These are phyloP conservation scores for Macrobrachium nipponense DNA, from an alignment of 1,140 invertebrate species.

Conservation along the genomic window DNA sequence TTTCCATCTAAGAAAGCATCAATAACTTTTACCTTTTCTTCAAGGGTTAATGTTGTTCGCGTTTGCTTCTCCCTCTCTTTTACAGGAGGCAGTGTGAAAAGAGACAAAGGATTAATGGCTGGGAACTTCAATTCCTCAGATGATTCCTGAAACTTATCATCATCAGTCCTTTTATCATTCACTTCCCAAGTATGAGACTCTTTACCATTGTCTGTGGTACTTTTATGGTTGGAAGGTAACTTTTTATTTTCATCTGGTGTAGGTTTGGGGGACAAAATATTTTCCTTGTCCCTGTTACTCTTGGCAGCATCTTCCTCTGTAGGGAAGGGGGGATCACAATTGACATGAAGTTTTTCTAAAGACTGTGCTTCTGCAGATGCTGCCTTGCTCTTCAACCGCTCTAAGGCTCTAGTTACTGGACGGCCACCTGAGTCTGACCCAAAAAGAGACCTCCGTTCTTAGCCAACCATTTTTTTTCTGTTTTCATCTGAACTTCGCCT, in stretches of 20 bases:
- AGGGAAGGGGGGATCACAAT: slow-evolving; percentile 40
- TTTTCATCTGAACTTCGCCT: slow-evolving; percentile 18
- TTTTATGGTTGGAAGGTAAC: background rate
- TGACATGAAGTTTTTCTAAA: slow-evolving; percentile 27
- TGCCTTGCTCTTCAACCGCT: slow-evolving; percentile 31
- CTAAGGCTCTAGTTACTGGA: slow-evolving; percentile 23
- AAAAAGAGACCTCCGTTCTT: slow-evolving; percentile 30
- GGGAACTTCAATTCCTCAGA: slow-evolving; percentile 24
- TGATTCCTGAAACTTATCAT: slow-evolving; percentile 15
- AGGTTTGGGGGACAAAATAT: slow-evolving; percentile 19
- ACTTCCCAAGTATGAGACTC: slow-evolving; percentile 17
- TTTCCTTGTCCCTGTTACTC: slow-evolving; percentile 23
- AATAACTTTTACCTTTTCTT: slow-evolving; percentile 63
- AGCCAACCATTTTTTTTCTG: slow-evolving; percentile 19
- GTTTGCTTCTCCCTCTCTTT: slow-evolving; percentile 59
- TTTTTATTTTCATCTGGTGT: slow-evolving; percentile 17
- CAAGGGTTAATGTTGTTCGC: slow-evolving; percentile 55
- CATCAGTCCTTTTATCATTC: slow-evolving; percentile 4
- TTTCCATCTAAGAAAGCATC: slow-evolving; percentile 62
- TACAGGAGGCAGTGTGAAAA: slow-evolving; percentile 60
- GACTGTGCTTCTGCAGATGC: background rate
- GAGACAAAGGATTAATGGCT: slow-evolving; percentile 53
- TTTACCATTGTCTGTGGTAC: background rate
- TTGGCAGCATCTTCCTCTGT: slow-evolving; percentile 22
- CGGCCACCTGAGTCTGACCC: slow-evolving; percentile 14